Percentiles rank a stretch among this genome's conserved stretches.
Evolutionary conservation across 2,113 vertebrate species (phyloP).

Genomic region (Gallinago undulata): DNA sequence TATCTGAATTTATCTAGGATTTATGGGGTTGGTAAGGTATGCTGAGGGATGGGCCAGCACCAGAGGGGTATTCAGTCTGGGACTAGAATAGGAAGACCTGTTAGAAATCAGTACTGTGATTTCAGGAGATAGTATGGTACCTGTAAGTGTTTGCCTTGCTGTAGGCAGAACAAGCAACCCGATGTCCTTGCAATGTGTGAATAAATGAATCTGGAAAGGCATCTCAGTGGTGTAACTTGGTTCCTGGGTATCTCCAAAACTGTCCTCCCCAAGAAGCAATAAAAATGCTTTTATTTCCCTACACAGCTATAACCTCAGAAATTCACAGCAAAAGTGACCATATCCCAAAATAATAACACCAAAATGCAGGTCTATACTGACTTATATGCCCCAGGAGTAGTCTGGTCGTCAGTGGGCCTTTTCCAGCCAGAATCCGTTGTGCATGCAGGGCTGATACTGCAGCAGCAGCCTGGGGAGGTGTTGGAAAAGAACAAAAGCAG

Average conservation of each 20-base stretch:
- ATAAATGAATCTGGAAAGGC: neutral
- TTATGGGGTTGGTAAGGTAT: neutral
- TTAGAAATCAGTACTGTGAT: neutral
- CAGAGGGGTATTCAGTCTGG: neutral
- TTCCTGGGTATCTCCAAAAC: neutral
- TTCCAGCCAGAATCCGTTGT: fast-evolving
- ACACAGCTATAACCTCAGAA: neutral
- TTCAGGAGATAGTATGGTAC: neutral
- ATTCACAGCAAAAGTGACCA: neutral
- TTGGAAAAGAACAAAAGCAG: neutral
- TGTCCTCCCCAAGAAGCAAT: neutral
- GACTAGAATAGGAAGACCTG: neutral
- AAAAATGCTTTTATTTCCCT: neutral
- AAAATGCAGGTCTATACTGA: neutral
- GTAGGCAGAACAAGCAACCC: neutral
- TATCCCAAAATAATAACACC: neutral
- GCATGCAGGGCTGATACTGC: neutral
- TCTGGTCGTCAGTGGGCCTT: neutral
- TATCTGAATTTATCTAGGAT: neutral
- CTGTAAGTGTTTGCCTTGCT: neutral
- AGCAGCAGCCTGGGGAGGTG: neutral
- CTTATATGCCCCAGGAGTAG: neutral
- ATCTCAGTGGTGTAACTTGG: neutral
- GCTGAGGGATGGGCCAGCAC: neutral
- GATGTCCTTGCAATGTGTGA: neutral